phyloP scores from a whole-genome alignment of 2,888 invertebrate genomes.

The Coenonympha glycerion region DNA sequence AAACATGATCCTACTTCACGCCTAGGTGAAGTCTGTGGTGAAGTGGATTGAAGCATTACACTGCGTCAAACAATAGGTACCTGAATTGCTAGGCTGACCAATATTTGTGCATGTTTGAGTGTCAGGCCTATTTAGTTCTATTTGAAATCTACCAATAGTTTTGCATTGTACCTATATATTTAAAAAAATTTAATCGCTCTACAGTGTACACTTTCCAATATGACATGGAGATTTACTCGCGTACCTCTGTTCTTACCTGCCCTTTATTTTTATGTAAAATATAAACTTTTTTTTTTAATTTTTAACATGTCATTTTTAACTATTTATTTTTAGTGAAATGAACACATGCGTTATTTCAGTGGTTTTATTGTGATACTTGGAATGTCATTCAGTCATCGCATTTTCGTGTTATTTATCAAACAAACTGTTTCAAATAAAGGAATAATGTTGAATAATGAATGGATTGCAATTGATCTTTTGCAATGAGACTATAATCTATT shows the following conservation, averaged over 20 bases:
- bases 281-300: slow-evolving; percentile 16
- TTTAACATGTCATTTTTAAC: slow-evolving; percentile 12
- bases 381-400: not conserved
- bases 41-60: no score
- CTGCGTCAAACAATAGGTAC: no score
- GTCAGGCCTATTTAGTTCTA: not conserved
- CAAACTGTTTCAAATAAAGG: not conserved
- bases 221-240: slow-evolving; percentile 12
- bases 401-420: no score
- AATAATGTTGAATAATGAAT: not conserved
- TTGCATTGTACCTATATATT: slow-evolving; percentile 6
- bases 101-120: not conserved
- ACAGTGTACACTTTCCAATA: slow-evolving; percentile 18
- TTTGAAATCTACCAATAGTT: slow-evolving; percentile 2
- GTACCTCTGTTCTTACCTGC: slow-evolving; percentile 20
- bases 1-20: no score
- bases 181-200: slow-evolving; percentile 6
- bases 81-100: no score
- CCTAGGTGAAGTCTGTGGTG: no score
- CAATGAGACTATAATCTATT: slow-evolving; percentile 1
- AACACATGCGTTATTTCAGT: slow-evolving; percentile 37
- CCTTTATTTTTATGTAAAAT: slow-evolving; percentile 18
- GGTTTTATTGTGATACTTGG: not conserved
- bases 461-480: not conserved
- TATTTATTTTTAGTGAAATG: slow-evolving; percentile 34